Base-by-base conservation (phyloP, 2,113 vertebrate species). In the Sturnus vulgaris region DNA sequence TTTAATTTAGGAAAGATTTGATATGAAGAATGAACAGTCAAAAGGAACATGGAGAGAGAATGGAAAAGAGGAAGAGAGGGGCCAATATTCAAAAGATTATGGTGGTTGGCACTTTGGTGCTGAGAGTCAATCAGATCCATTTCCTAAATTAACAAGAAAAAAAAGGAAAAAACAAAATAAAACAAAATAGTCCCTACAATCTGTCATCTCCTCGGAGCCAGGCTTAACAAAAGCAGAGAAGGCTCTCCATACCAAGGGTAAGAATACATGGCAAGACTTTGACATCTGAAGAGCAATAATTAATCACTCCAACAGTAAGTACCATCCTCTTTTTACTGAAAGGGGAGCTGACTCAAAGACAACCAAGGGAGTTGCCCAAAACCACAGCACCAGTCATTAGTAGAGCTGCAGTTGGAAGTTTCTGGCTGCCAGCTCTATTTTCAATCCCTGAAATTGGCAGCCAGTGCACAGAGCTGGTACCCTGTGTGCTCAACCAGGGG, bases 321-420 rank as follows among this genome's bases (percentile, higher is more conserved):
- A 90, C 72, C 71, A 87, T 79, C 55, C 24, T 80, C 49, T 72
- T 82, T 59, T 91, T 86, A 94, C 93, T 91, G 89, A 94, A 81
- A 86, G 61, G 47, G 70, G 90, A 92, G 94, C 57, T 95, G 94
- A 96, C 91, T 96, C 95, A 95, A 95, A 95, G 89, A 82, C 70
- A 8, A 53, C 90, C 59, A 66, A 82, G 94, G 95, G 93, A 95
- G 91, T 96, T 94, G 84, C 95, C 89, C 91, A 82, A 94, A 95
- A 92, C 95, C 95, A 94, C 93, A 90, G 2, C 46, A 81, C 57
- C 13, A 95, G 84, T 96, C 95, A 95, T 95, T 95, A 93, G 55
- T 53, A 95, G 89, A 94, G 89, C 75, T 92, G 93, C 95, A 95
- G 89, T 97, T 97, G 92, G 53, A 95, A 92, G 89, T 90, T 95